Percentiles rank a stretch among this genome's conserved stretches.
Conservation (phyloP, 2,888 invertebrate species). For the Agrotis exclamationis region DNA sequence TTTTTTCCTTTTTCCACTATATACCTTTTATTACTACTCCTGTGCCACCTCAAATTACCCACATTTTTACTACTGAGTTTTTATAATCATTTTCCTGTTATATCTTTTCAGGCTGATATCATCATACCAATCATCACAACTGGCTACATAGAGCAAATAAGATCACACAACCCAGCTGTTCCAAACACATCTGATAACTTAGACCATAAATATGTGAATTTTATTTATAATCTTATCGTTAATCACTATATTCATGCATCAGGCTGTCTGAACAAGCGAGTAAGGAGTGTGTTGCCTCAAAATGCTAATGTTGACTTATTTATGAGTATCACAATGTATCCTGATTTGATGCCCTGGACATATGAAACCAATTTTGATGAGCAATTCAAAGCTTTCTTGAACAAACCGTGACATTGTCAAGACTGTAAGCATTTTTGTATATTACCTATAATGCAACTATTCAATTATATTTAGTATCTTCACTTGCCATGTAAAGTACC, state of each 20-base stretch:
- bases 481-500: conserved; percentile 36
- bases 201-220: conserved; percentile 88
- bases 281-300: conserved; percentile 86
- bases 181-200: conserved; percentile 85
- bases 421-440: neutral
- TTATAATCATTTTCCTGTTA: conserved; percentile 17
- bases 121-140: conserved; percentile 90
- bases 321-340: conserved; percentile 82
- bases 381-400: conserved; percentile 85
- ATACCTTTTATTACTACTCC: too few relatives aligned
- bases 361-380: conserved; percentile 86
- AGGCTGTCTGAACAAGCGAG: conserved; percentile 88
- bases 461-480: neutral
- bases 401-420: conserved; percentile 51
- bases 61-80: neutral
- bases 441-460: conserved; percentile 14
- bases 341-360: conserved; percentile 88
- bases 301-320: conserved; percentile 79
- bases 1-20: too few relatives aligned
- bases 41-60: too few relatives aligned
- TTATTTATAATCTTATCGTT: conserved; percentile 87
- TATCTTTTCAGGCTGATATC: conserved; percentile 86
- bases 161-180: conserved; percentile 75
- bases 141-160: conserved; percentile 88
- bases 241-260: conserved; percentile 86